Evolutionary conservation across 2,797 vertebrate genomes (phyloP), one percentile per base, ranked within the genome.

Genomic region (Bufotes viridis): DNA sequence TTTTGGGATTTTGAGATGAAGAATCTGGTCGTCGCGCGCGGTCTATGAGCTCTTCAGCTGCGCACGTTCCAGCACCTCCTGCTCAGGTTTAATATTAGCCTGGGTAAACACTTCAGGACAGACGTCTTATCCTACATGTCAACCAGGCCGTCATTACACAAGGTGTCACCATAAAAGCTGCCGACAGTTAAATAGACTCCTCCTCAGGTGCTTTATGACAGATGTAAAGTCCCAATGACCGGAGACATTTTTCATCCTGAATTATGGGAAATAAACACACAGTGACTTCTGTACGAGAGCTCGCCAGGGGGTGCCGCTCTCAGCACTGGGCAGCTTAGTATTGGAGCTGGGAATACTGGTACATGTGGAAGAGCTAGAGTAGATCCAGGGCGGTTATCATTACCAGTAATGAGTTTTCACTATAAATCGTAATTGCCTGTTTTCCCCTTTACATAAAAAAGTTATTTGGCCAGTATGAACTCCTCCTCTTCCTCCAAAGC

Each of bases 171-270:
- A 60, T 69, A 78, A 80, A 49, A 86, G 85, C 20, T 80, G 85
- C 22, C 72, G 76, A 86, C 78, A 86, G 78, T 15, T 70, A 80
- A 86, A 79, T 80, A 80, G 61, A 86, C 85, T 80, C 76, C 85
- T 70, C 63, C 42, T 55, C 17, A 51, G 49, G 17, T 70, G 49
- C 29, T 70, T 80, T 86, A 69, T 80, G 76, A 79, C 15, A 8
- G 17, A 79, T 61, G 82, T 81, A 58, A 81, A 87, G 74, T 60
- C 57, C 42, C 29, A 81, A 87, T 72, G 80, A 87, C 85, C 60
- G 26, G 53, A 34, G 55, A 12, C 78, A 81, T 60, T 81, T 63
- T 63, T 86, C 70, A 74, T 29, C 69, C 11, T 29, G 84, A 26
- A 14, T 78, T 78, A 69, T 69, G 49, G 65, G 65, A 53, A 24